Conservation (phyloP, 2,888 invertebrate species). For the Hetaerina titia region DNA sequence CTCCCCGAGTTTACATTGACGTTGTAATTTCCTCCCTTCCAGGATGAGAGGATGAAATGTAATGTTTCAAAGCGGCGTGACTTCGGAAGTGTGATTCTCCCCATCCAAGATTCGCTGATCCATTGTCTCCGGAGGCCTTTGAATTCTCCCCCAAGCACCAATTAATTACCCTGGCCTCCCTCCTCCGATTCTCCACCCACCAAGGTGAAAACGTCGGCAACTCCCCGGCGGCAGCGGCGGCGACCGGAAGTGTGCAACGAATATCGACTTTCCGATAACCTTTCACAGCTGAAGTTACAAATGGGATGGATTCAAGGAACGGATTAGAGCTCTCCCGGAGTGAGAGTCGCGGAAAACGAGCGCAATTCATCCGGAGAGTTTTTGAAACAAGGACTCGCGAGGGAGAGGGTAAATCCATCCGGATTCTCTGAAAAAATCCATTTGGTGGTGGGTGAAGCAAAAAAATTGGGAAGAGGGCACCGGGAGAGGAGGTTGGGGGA, state of each 20-base stretch:
- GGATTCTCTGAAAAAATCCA: too few species aligned
- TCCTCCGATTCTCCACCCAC: not conserved
- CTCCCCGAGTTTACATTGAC: not conserved
- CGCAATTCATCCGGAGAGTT: too few species aligned
- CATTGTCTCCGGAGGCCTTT: not conserved
- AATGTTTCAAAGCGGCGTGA: not conserved
- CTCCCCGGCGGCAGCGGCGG: not conserved
- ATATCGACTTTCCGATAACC: not conserved
- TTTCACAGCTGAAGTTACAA: too few species aligned
- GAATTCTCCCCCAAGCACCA: not conserved
- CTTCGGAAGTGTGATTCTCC: not conserved
- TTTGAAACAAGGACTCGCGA: too few species aligned
- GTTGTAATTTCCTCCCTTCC: not conserved
- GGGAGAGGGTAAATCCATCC: too few species aligned
- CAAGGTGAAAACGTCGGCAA: not conserved
- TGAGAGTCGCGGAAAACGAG: too few species aligned
- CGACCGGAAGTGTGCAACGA: not conserved
- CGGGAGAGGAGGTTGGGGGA: too few species aligned
- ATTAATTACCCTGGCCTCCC: not conserved
- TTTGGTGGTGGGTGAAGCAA: too few species aligned
- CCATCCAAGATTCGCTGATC: not conserved
- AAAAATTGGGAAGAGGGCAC: too few species aligned
- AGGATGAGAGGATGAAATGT: not conserved
- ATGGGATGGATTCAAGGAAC: too few species aligned
- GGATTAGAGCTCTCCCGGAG: too few species aligned